phyloP scores from a whole-genome alignment of 2,797 vertebrate species.

The Enteromius thamalakanensis region DNA sequence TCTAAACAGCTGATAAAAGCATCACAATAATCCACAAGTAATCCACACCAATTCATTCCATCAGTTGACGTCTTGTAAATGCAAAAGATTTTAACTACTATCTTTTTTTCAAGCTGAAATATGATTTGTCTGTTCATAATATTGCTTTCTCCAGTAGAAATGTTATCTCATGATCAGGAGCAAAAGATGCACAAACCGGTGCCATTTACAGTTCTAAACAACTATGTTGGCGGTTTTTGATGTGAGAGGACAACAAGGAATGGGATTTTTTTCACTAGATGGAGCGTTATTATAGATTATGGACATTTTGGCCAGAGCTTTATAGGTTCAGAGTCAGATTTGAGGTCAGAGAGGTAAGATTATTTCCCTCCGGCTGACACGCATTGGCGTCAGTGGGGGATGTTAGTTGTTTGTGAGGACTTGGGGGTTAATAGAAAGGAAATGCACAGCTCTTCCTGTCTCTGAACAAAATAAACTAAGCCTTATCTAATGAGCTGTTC shows the following conservation, averaged over 20 bases:
- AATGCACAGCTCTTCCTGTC: conserved; percentile 43
- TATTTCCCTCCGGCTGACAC: conserved; percentile 2
- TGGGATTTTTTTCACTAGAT: neutral
- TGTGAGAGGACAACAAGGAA: neutral
- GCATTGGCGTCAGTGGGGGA: conserved; percentile 35
- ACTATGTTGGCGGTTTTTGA: neutral
- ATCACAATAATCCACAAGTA: neutral
- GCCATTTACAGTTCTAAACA: neutral
- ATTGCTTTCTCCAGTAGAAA: neutral
- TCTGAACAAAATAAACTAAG: conserved; percentile 46
- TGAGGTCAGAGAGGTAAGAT: conserved; percentile 1
- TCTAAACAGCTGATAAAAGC: neutral
- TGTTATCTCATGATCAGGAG: neutral
- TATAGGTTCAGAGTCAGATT: neutral
- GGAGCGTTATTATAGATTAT: neutral
- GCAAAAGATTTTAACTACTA: too few species aligned
- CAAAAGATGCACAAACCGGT: neutral
- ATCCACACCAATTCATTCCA: neutral
- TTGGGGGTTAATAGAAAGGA: conserved; percentile 26
- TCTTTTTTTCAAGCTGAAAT: neutral
- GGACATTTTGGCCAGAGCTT: neutral
- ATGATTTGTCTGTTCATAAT: neutral
- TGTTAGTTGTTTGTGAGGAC: conserved; percentile 54
- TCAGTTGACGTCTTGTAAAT: neutral
- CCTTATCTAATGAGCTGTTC: conserved; percentile 13